Evolutionary conservation across 2,888 invertebrate species (phyloP).

Genomic region (Agrochola lychnidis): DNA sequence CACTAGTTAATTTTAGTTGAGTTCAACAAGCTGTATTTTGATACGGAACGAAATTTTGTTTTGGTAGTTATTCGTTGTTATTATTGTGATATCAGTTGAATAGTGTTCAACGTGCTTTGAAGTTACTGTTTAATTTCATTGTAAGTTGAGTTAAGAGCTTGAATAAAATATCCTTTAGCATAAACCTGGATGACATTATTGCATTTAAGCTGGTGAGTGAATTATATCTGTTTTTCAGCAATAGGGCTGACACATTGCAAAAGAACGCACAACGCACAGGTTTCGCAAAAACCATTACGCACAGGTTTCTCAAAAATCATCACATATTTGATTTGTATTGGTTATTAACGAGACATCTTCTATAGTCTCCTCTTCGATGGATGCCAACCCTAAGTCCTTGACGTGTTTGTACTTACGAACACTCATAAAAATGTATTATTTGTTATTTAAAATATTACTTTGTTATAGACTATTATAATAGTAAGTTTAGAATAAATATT

Average conservation of each 20-base stretch:
- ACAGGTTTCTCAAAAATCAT: neutral
- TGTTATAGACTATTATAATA: neutral
- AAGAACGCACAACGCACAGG: neutral
- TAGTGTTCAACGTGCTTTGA: constrained; percentile 6
- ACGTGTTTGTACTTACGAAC: neutral
- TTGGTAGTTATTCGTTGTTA: neutral
- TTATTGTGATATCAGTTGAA: neutral
- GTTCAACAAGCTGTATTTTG: constrained; percentile 30
- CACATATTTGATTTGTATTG: neutral
- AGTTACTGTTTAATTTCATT: neutral
- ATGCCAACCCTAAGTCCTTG: neutral
- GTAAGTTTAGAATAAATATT: neutral
- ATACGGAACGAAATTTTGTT: constrained; percentile 4
- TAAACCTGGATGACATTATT: neutral
- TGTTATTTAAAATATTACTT: neutral
- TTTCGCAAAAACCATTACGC: neutral
- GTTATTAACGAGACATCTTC: neutral
- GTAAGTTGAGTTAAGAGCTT: neutral
- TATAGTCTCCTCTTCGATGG: neutral
- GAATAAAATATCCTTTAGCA: neutral
- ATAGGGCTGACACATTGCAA: neutral
- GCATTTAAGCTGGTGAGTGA: neutral
- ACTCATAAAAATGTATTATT: neutral
- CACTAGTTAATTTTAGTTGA: constrained; percentile 25
- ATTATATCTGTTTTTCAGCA: neutral